phyloP scores from a whole-genome alignment of 2,888 invertebrate species.

The Rambutsinella grinnellia region DNA sequence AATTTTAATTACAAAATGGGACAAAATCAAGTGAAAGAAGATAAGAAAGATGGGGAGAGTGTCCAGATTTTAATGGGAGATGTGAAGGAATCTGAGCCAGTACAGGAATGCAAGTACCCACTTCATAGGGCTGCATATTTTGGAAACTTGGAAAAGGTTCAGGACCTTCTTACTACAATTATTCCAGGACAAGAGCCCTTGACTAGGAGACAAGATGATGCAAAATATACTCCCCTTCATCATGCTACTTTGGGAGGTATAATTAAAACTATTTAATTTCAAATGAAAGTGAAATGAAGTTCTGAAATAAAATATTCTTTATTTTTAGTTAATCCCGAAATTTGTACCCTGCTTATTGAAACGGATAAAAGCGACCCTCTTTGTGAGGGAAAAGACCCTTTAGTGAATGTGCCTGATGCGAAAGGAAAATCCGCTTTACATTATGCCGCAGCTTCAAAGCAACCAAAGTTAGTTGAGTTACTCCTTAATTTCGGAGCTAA shows the following conservation, averaged over 20 bases:
- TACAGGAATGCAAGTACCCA: conserved; percentile 31
- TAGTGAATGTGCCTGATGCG: conserved; percentile 38
- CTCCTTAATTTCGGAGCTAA: conserved; percentile 42
- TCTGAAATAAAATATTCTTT: neutral
- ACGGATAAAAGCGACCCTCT: conserved; percentile 22
- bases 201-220: conserved; percentile 43
- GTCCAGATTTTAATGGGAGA: conserved; percentile 51
- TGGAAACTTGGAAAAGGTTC: conserved; percentile 52
- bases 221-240: conserved; percentile 55
- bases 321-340: conserved; percentile 38
- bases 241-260: conserved; percentile 51
- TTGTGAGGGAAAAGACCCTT: conserved; percentile 20
- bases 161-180: conserved; percentile 38
- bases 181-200: conserved; percentile 41
- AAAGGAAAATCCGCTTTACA: conserved; percentile 56
- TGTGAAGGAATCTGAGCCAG: conserved; percentile 23
- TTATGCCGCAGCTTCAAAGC: conserved; percentile 51
- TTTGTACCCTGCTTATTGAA: conserved; percentile 40
- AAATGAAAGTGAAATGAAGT: neutral
- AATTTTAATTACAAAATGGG: conserved; percentile 55
- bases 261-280: conserved; percentile 1
- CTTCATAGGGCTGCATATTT: conserved; percentile 55
- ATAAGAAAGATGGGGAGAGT: conserved; percentile 35
- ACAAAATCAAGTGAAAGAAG: conserved; percentile 55
- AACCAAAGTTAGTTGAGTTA: conserved; percentile 27